These are phyloP conservation scores for Sandelia bainsii DNA, from an alignment of 2,797 vertebrate species.

Conservation along the genomic window DNA sequence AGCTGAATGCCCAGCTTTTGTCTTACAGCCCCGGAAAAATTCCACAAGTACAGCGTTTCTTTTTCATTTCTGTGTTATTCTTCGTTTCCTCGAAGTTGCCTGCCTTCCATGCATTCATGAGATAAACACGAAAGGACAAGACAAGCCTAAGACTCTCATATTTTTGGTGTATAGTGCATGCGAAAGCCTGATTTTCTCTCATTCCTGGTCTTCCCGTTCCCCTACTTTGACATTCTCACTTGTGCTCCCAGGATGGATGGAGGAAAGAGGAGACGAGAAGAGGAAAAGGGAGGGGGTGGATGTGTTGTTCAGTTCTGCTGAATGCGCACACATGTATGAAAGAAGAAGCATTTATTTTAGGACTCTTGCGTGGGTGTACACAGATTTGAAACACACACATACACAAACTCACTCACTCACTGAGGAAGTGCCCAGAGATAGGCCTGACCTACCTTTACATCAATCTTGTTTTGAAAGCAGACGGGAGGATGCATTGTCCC, in stretches of 20 bases:
- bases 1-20: neutral
- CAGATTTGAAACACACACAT: constrained; percentile 68
- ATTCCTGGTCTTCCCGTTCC: constrained; percentile 15
- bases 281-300: constrained; percentile 68
- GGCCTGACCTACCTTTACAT: constrained; percentile 76
- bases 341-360: constrained; percentile 86
- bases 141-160: neutral
- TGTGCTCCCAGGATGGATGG: constrained; percentile 55
- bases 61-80: constrained; percentile 14
- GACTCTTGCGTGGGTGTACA: constrained; percentile 79
- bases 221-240: constrained; percentile 33
- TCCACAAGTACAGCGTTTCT: constrained; percentile 3
- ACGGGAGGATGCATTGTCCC: constrained; percentile 56
- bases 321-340: constrained; percentile 84
- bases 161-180: constrained; percentile 3
- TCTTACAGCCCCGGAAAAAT: neutral
- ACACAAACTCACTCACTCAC: constrained; percentile 30
- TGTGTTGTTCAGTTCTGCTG: constrained; percentile 76
- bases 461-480: constrained; percentile 73
- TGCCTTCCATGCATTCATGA: constrained; percentile 10
- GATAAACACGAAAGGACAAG: constrained; percentile 24
- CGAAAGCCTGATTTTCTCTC: constrained; percentile 10
- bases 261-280: constrained; percentile 49
- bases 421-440: constrained; percentile 60
- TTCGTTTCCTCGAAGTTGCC: constrained; percentile 19